Base-by-base conservation (phyloP, 2,888 invertebrate species). In the Drosophila recens region DNA sequence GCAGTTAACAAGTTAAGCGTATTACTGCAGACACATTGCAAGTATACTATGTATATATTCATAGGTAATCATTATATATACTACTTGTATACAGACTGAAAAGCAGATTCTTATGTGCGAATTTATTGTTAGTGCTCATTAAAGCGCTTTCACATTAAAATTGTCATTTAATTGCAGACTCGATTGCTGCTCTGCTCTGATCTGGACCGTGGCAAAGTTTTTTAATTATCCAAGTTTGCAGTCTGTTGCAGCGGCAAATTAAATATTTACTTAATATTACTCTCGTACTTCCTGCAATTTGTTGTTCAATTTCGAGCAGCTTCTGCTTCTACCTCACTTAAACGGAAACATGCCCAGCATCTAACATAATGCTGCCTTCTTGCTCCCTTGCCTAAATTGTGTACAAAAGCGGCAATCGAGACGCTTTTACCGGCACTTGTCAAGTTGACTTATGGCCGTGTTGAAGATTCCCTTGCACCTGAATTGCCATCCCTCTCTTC, bases 1-100 rank as follows among this genome's bases (percentile, higher is more conserved):
- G 61, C 72, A 74, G 75, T 83, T 86, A 80, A 82, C 88, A 82
- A 74, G 80, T 75, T 86, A 82, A 87, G 75, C 73, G 59, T 48
- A 61, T 64, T 61, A 58, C 38, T 46, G 15, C 33, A 51, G 43
- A 54, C 46, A 53, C 30, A 9, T 45, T 20, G 30, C 4, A 23
- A 20, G 8, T 30, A 30, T 36, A 15, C 5, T 23, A 10, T 36
- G 13, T 52, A 23, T 46, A 36, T 42, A 61, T 23, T 57, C 56
- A 20, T 36, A 15, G 45, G 34, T 27, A 57, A 23, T 48, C 34
- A 15, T 9, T 49, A 23, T 57, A 40, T 30, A 15, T 27, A 23
- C 27, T 40, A 4, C 36, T 36, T 11, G 48, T 53, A 51, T 53
- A 58, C 48, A 59, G 53, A 43, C 58, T 36, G 36, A 27, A 38